Base-by-base conservation (phyloP, 1,140 invertebrate genomes). In the Cyrtorhinus lividipennis region DNA sequence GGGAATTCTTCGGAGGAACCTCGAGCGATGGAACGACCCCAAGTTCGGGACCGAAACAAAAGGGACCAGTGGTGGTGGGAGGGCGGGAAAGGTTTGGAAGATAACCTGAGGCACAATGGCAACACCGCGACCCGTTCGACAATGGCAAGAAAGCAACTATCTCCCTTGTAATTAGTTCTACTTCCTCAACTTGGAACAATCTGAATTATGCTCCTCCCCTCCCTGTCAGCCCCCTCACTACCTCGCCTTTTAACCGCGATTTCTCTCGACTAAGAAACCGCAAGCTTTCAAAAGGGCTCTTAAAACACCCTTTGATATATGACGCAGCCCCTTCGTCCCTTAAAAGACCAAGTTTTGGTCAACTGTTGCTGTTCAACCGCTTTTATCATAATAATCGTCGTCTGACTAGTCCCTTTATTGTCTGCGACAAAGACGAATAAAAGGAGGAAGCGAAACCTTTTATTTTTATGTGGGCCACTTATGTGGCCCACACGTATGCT, bases 91-190 rank as follows among this genome's bases (percentile, higher is more conserved):
- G 48, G 8, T 53, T 20, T 8, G 18, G 48, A 53, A 53, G 48
- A 53, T 53, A 53, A 53, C 48, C 8, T 20, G 30, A 53, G 20
- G 48, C 48, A 53, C 48, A 53, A 53, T 53, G 48, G 48, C 48
- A 53, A 10, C 48, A 10, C 5, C 48, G 30, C n/a, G 20, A 53
- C 12, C 48, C 12, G 48, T 53, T 53, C 48, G 48, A 53, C 48
- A 53, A 53, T 53, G 48, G 48, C 10, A 20, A 22, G n/a, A n/a
- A n/a, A 8, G 48, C 48, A 22, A 53, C 48, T 53, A 53, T 53
- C 48, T 53, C 48, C 48, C 48, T 53, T 53, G 48, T 53, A 53
- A 53, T 53, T 53, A 53, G 48, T 53, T 53, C 48, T 53, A 53
- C 48, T 22, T 15, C 18, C 48, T 53, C 48, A 53, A 53, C 10